Percentiles rank a stretch among this genome's conserved stretches.
Evolutionary conservation across 53 echinoderm and acorn worm species (phyloP).

Genomic region (Mesocentrotus franciscanus): DNA sequence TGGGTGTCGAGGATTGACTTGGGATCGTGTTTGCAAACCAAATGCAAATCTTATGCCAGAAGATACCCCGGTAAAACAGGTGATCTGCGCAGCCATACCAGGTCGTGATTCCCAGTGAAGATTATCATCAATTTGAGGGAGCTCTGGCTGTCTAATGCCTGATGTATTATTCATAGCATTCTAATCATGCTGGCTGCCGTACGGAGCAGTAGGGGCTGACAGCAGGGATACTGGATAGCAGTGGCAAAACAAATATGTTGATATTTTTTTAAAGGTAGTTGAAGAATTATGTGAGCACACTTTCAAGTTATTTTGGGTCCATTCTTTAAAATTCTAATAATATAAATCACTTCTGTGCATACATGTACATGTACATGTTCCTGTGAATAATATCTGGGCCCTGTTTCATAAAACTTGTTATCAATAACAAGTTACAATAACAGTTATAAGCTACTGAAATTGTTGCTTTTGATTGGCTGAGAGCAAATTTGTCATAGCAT

Average conservation of each 20-base stretch:
- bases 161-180: slow-evolving; percentile 28
- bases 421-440: too few relatives aligned
- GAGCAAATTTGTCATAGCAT: too few relatives aligned
- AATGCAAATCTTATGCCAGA: slow-evolving; percentile 28
- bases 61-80: neutral
- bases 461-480: too few relatives aligned
- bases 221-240: neutral
- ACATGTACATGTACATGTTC: too few relatives aligned
- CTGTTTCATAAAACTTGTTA: too few relatives aligned
- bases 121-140: slow-evolving; percentile 49
- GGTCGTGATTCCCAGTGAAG: slow-evolving; percentile 22
- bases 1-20: neutral
- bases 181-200: slow-evolving; percentile 17
- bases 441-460: too few relatives aligned
- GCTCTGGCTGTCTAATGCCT: slow-evolving; percentile 12
- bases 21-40: neutral
- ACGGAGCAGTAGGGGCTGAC: neutral
- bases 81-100: neutral
- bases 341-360: too few relatives aligned
- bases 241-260: neutral
- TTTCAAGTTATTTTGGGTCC: neutral
- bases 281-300: neutral
- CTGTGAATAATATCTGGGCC: too few relatives aligned
- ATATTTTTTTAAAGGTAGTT: neutral
- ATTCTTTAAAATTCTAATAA: neutral